A percentile compares a stretch with the other conserved stretches of the same genome.
Evolutionary conservation across 1,140 invertebrate species (phyloP).

Genomic region (Mizuhopecten yessoensis): DNA sequence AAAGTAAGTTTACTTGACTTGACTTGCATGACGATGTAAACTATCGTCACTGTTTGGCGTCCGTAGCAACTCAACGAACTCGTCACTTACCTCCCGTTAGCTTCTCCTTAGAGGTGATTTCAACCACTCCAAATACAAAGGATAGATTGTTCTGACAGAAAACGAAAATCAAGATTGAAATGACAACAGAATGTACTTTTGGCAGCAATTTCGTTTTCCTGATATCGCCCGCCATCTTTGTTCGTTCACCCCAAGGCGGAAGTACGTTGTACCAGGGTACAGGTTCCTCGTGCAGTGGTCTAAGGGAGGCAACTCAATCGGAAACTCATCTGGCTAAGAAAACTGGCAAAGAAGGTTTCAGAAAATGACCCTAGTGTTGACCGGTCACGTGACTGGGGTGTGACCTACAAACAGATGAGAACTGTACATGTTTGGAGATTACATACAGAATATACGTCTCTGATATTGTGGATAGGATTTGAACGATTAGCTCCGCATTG

Average conservation of each 20-base stretch:
- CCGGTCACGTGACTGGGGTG: neutral
- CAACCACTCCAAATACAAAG: neutral
- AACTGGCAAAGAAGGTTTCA: neutral
- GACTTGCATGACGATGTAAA: too few relatives aligned
- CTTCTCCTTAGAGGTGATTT: neutral
- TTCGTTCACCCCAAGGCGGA: neutral
- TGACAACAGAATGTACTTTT: neutral
- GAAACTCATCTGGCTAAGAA: neutral
- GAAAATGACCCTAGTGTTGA: neutral
- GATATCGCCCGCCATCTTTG: constrained; percentile 27
- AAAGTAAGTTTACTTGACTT: too few relatives aligned
- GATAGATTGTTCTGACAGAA: neutral
- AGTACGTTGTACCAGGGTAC: neutral
- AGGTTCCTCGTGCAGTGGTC: neutral
- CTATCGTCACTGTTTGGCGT: neutral
- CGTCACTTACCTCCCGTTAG: neutral
- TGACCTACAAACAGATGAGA: neutral
- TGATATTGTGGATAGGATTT: neutral
- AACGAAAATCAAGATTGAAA: neutral
- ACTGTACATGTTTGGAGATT: too few relatives aligned
- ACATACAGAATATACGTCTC: too few relatives aligned
- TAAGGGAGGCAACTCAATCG: neutral
- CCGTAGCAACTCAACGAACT: neutral
- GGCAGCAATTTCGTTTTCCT: neutral
- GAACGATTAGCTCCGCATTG: neutral